Conservation (phyloP, 92 coral and sea anemone species). For the Ricordea florida region DNA sequence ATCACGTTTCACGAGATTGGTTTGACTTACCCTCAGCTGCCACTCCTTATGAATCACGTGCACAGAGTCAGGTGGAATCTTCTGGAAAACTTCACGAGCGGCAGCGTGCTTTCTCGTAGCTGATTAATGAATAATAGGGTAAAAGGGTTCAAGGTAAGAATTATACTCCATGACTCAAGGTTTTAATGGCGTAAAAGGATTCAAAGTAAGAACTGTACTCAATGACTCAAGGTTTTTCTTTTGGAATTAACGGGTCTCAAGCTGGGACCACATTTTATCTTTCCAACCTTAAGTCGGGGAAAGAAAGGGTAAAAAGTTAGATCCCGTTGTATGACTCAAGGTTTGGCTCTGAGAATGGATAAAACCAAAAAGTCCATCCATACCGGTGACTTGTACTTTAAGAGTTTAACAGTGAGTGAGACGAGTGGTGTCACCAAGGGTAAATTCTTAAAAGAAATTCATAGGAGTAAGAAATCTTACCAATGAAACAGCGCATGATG, state of each 20-base stretch:
- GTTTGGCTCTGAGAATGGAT: no score
- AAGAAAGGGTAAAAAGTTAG: no score
- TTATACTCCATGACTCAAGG: neutral
- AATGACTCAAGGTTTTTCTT: no score
- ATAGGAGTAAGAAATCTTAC: conserved; percentile 39
- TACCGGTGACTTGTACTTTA: no score
- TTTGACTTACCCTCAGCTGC: conserved; percentile 81
- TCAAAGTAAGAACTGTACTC: no score
- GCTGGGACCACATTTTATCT: no score
- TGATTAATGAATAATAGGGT: neutral
- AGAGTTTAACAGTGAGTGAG: no score
- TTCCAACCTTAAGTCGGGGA: no score
- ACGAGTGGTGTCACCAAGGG: neutral
- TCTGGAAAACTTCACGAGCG: conserved; percentile 94
- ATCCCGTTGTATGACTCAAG: no score
- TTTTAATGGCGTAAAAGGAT: neutral
- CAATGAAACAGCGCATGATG: conserved; percentile 93
- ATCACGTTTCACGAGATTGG: no score
- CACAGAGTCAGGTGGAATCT: conserved; percentile 88
- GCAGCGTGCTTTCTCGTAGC: conserved; percentile 94
- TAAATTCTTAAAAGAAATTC: neutral
- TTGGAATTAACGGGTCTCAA: no score
- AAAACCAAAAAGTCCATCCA: no score
- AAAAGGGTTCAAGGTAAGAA: neutral
- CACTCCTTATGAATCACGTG: conserved; percentile 91